Evolutionary conservation across 1,140 invertebrate species (phyloP), one percentile per base, ranked within the genome.

Genomic region (Drosophila erecta): DNA sequence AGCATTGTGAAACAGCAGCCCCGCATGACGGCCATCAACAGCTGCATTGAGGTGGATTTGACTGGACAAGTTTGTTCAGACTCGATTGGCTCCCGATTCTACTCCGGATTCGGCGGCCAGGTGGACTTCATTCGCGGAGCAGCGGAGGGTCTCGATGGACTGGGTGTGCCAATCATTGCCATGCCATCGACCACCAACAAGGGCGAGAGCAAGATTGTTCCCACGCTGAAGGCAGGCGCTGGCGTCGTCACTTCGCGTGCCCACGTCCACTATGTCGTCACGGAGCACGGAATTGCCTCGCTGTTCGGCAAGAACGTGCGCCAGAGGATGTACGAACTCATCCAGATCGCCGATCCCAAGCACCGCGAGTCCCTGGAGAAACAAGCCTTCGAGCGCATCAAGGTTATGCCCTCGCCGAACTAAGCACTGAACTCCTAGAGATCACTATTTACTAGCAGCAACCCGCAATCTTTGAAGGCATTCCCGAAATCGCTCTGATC

Each of bases 71-170:
- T 99, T 3, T 95, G 95, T 59, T 96, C 98, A 0, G 98, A 99
- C 90, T 98, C 98, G 53, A 98, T 99, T 89, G 97, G 97, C 91
- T 96, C 96, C 3, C 94, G 95, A 49, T 97, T 99, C 95, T 99
- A 96, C 91, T 99, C 98, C 8, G 98, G 98, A 11, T 96, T 96
- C 76, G 98, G 98, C 35, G 98, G 98, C 2, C 98, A 99, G 91
- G 95, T 99, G n/a, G 98, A 99, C 93, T 99, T 99, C 87, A 97
- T 99, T 64, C 94, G 96, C 50, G 98, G 98, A n/a, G 96, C 98
- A 7, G 97, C 97, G 0, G 95, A 98, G 92, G 94, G 95, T n/a
- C 93, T 95, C 3, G 98, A 99, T 92, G 96, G 97, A 0, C 93
- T 94, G 69, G 98, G 98, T 20, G 98, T 98, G 90, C 97, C 98